Conservation (phyloP, 1,140 invertebrate genomes). For the Lordiphosa collinella region DNA sequence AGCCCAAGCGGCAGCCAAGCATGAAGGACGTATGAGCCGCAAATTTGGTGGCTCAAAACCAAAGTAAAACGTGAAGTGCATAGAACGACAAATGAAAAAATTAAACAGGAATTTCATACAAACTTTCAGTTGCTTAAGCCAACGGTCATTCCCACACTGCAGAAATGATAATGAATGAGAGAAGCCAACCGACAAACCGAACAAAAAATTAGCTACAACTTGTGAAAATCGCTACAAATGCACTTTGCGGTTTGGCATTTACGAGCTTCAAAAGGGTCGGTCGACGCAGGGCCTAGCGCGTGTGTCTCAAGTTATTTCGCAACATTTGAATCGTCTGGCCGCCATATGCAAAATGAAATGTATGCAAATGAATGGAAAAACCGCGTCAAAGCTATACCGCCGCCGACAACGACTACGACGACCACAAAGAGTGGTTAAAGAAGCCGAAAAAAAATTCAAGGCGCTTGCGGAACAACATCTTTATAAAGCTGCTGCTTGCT, state of each 20-base stretch:
- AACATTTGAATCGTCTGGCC: constrained; percentile 50
- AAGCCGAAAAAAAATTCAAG: constrained; percentile 18
- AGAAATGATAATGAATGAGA: constrained; percentile 43
- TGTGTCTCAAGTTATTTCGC: constrained; percentile 61
- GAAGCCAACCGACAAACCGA: constrained; percentile 62
- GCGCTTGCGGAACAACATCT: constrained; percentile 67
- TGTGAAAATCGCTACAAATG: constrained; percentile 74
- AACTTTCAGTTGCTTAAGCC: constrained; percentile 2
- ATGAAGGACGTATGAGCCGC: constrained; percentile 54
- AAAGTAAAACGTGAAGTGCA: constrained; percentile 9
- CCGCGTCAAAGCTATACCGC: constrained; percentile 71
- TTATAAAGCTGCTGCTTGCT: constrained; percentile 46
- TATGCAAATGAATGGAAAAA: constrained; percentile 76
- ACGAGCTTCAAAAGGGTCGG: constrained; percentile 63
- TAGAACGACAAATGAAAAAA: constrained; percentile 2
- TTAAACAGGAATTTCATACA: not conserved
- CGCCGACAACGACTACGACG: constrained; percentile 40
- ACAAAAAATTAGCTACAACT: constrained; percentile 68
- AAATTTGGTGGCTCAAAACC: constrained; percentile 58
- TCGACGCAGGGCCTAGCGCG: constrained; percentile 31
- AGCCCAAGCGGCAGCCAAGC: constrained; percentile 44
- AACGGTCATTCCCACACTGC: constrained; percentile 55
- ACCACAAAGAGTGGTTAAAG: not conserved
- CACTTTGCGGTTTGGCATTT: constrained; percentile 71
- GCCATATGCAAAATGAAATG: constrained; percentile 60